phyloP scores from a whole-genome alignment of 2,113 vertebrate genomes.

The Oncorhynchus mykiss region DNA sequence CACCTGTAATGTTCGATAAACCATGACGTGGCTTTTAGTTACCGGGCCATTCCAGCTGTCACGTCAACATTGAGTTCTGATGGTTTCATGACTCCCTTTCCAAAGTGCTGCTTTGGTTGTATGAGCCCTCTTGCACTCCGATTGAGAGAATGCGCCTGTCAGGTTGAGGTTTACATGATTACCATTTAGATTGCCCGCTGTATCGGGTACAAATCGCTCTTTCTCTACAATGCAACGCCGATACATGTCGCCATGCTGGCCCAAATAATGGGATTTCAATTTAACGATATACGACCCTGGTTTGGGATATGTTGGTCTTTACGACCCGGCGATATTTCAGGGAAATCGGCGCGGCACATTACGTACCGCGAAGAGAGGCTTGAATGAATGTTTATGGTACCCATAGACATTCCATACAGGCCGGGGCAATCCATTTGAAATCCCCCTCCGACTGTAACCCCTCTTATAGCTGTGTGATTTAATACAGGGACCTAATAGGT shows the following conservation, averaged over 20 bases:
- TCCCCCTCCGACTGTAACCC: slow-evolving; percentile 33
- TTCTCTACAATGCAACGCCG: slow-evolving; percentile 24
- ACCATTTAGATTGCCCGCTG: slow-evolving; percentile 57
- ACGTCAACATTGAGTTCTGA: slow-evolving; percentile 16
- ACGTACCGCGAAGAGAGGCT: slow-evolving; percentile 15
- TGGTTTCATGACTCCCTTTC: slow-evolving; percentile 6
- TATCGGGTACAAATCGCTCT: slow-evolving; percentile 20
- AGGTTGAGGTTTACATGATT: slow-evolving; percentile 34
- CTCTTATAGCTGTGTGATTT: slow-evolving; percentile 41
- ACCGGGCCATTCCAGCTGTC: neutral
- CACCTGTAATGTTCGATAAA: neutral
- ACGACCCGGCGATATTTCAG: slow-evolving; percentile 49
- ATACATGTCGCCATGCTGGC: neutral
- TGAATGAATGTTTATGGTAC: slow-evolving; percentile 42
- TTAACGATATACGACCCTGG: slow-evolving; percentile 25
- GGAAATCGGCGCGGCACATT: slow-evolving; percentile 14
- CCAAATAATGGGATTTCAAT: slow-evolving; percentile 55
- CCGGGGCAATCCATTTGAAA: slow-evolving; percentile 43
- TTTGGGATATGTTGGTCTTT: slow-evolving; percentile 47
- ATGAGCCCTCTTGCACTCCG: slow-evolving; percentile 11
- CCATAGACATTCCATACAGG: slow-evolving; percentile 24
- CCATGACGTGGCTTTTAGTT: neutral
- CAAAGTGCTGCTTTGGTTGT: neutral
- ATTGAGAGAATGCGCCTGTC: slow-evolving; percentile 9
- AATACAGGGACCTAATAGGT: slow-evolving; percentile 36